Percentiles rank a stretch among this genome's conserved stretches.
Evolutionary conservation across 2,888 invertebrate species (phyloP).

Genomic region (Spialia ferax): DNA sequence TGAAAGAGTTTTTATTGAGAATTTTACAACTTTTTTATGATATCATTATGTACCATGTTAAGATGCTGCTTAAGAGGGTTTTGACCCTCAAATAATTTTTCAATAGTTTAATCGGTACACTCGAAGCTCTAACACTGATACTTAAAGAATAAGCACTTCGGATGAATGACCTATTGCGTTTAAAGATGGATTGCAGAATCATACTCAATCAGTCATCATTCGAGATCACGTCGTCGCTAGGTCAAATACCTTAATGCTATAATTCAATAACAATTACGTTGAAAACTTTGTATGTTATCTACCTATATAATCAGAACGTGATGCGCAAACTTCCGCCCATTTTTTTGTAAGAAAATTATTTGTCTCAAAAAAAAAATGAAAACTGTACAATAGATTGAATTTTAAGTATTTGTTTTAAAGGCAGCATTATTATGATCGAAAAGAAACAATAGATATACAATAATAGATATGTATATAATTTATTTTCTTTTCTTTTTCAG

Average conservation of each 20-base stretch:
- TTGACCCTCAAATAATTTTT: not conserved
- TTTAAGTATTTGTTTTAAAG: too few relatives aligned
- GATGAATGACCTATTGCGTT: not conserved
- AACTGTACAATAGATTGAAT: too few relatives aligned
- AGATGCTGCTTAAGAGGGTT: not conserved
- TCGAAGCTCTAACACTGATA: not conserved
- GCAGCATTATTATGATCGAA: too few relatives aligned
- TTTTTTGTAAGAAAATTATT: not conserved
- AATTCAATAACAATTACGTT: not conserved
- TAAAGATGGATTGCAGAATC: not conserved
- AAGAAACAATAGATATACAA: too few relatives aligned
- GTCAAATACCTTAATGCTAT: not conserved
- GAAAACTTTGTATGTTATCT: not conserved
- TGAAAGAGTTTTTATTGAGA: not conserved
- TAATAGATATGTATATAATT: too few relatives aligned
- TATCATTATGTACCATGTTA: not conserved
- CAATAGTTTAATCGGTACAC: not conserved
- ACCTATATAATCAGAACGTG: not conserved
- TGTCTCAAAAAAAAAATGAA: too few relatives aligned
- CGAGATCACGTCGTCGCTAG: slow-evolving; percentile 5
- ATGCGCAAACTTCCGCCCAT: not conserved
- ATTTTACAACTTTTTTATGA: not conserved
- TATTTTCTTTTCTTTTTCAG: slow-evolving; percentile 73
- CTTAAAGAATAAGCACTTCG: not conserved
- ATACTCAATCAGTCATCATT: not conserved